Conservation (phyloP, 2,113 vertebrate genomes). For the Peromyscus maniculatus region DNA sequence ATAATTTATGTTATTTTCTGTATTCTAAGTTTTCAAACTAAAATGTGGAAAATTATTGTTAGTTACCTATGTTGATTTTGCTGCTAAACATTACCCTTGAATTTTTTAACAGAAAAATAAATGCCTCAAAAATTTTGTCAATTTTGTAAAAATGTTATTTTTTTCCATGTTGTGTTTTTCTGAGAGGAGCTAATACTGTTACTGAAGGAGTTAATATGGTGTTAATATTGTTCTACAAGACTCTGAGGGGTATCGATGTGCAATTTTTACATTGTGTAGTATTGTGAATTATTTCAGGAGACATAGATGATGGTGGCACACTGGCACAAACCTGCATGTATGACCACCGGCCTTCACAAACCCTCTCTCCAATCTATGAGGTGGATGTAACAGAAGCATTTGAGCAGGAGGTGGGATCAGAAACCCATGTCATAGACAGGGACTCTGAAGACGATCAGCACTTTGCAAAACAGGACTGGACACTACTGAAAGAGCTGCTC, state of each 20-base stretch:
- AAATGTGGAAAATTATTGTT: constrained; percentile 86
- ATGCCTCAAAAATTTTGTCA: constrained; percentile 86
- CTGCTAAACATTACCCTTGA: constrained; percentile 84
- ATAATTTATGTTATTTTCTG: constrained; percentile 89
- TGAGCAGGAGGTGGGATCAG: constrained; percentile 92
- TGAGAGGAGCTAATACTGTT: constrained; percentile 83
- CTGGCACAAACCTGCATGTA: constrained; percentile 97
- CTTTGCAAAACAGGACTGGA: constrained; percentile 96
- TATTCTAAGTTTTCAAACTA: constrained; percentile 88
- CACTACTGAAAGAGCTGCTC: constrained; percentile 94
- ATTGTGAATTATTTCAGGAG: constrained; percentile 99
- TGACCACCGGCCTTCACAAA: constrained; percentile 96
- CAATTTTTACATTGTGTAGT: constrained; percentile 98
- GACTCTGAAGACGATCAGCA: constrained; percentile 89
- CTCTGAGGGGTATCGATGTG: constrained; percentile 87
- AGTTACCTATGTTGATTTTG: constrained; percentile 86
- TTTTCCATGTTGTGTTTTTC: constrained; percentile 82
- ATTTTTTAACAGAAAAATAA: constrained; percentile 86
- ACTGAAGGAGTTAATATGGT: constrained; percentile 64
- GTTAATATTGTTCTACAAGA: constrained; percentile 88
- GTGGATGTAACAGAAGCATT: constrained; percentile 95
- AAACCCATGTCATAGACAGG: constrained; percentile 87
- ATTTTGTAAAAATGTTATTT: constrained; percentile 86
- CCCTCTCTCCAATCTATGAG: constrained; percentile 98
- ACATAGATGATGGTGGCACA: constrained; percentile 99